These are phyloP conservation scores for Scaptomyza reducta DNA, from an alignment of 2,888 invertebrate species.

Conservation along the genomic window DNA sequence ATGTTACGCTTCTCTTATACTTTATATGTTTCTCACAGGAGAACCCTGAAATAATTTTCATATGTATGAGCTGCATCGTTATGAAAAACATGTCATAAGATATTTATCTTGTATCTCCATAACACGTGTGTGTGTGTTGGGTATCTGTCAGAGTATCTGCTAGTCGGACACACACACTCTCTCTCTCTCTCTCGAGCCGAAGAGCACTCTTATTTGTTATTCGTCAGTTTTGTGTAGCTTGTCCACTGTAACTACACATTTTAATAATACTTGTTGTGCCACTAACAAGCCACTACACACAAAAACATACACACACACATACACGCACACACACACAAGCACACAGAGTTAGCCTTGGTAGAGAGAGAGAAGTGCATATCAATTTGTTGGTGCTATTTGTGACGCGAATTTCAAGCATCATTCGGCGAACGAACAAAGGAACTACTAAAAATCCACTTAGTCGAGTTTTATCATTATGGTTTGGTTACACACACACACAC, in stretches of 20 bases:
- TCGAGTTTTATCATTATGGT: not conserved
- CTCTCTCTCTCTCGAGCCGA: not conserved
- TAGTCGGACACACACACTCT: not conserved
- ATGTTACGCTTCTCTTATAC: too few relatives aligned
- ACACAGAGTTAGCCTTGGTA: not conserved
- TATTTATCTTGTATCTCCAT: too few relatives aligned
- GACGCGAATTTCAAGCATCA: conserved; percentile 30
- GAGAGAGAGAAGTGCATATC: conserved; percentile 55
- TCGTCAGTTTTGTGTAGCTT: conserved; percentile 13
- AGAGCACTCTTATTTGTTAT: not conserved
- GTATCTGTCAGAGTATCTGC: too few relatives aligned
- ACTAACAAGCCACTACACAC: conserved; percentile 38
- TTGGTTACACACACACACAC: too few relatives aligned
- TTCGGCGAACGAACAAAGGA: conserved; percentile 14
- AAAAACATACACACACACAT: conserved; percentile 5
- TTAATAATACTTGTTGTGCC: conserved; percentile 24
- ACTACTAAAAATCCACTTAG: conserved; percentile 25
- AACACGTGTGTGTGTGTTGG: too few relatives aligned
- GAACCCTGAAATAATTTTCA: too few relatives aligned
- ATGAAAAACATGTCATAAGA: too few relatives aligned
- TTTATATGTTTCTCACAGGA: too few relatives aligned
- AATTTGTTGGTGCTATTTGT: conserved; percentile 62
- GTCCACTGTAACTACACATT: conserved; percentile 21
- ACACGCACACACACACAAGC: not conserved
- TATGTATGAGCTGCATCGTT: too few relatives aligned